Evolutionary conservation across 1,140 invertebrate genomes (phyloP).

Genomic region (Eupeodes corollae): DNA sequence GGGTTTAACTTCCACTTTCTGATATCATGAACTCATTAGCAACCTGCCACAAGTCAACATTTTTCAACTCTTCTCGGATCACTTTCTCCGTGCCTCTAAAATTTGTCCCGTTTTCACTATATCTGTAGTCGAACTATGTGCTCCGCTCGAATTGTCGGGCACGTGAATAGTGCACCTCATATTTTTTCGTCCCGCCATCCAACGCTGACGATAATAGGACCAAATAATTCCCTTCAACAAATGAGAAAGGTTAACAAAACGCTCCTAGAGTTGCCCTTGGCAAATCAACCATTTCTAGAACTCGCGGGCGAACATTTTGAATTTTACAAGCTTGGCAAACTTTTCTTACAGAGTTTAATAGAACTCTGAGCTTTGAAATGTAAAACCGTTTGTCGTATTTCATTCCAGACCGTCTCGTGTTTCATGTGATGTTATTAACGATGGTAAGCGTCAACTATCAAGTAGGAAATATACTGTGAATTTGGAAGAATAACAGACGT

Average conservation of each 20-base stretch:
- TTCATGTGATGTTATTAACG: no score
- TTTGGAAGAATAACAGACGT: no score
- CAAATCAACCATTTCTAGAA: not conserved
- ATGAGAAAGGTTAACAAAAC: slow-evolving; percentile 5
- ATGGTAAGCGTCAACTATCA: no score
- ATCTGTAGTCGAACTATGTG: no score
- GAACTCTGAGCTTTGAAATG: not conserved
- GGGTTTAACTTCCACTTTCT: slow-evolving; percentile 23
- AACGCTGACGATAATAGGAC: slow-evolving; percentile 12
- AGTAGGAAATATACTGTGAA: no score
- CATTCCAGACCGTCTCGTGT: no score
- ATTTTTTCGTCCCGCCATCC: slow-evolving; percentile 11
- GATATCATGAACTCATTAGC: no score
- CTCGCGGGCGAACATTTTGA: slow-evolving; percentile 1
- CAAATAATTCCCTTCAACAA: slow-evolving; percentile 7
- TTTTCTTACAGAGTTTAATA: not conserved
- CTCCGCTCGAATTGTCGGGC: not conserved
- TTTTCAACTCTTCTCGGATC: no score
- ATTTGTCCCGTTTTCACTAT: no score
- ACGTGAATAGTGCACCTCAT: not conserved
- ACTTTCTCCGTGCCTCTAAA: no score
- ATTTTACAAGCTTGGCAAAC: slow-evolving; percentile 2
- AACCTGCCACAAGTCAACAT: no score
- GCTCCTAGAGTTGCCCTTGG: not conserved
- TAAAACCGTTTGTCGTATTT: not conserved